Conservation (phyloP, 2,888 invertebrate species). For the Ryuthela nishihirai region DNA sequence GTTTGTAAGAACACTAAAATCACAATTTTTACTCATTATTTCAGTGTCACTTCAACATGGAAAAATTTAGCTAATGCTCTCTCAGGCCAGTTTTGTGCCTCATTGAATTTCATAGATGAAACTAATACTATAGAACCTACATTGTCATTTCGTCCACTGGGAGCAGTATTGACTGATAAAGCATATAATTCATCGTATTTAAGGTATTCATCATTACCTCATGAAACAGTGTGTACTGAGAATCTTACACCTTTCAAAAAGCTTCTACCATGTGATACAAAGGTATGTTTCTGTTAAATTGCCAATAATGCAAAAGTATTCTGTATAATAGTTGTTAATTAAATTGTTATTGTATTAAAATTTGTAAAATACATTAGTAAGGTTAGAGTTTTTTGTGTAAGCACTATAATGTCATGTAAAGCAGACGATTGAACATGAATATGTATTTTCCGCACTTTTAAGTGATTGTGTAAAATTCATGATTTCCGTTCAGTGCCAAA, state of each 20-base stretch:
- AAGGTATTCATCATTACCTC: conserved; percentile 83
- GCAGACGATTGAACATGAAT: too few species aligned
- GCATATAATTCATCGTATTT: conserved; percentile 45
- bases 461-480: too few species aligned
- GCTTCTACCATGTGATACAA: conserved; percentile 83
- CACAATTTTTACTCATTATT: neutral
- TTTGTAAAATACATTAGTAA: too few species aligned
- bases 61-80: conserved; percentile 80
- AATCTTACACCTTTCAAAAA: conserved; percentile 99
- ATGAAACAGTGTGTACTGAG: conserved; percentile 97
- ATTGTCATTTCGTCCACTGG: conserved; percentile 73
- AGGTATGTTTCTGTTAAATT: conserved; percentile 54
- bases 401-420: too few species aligned
- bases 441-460: too few species aligned
- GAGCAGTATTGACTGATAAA: conserved; percentile 59
- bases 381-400: too few species aligned
- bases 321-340: neutral
- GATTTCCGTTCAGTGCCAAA: too few species aligned
- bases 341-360: too few species aligned
- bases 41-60: conserved; percentile 60
- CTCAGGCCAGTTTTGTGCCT: conserved; percentile 93
- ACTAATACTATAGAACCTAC: conserved; percentile 79
- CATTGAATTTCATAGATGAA: conserved; percentile 85
- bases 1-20: too few species aligned
- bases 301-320: neutral